Conservation (phyloP, 2,113 vertebrate species). For the Pangasianodon gigas region DNA sequence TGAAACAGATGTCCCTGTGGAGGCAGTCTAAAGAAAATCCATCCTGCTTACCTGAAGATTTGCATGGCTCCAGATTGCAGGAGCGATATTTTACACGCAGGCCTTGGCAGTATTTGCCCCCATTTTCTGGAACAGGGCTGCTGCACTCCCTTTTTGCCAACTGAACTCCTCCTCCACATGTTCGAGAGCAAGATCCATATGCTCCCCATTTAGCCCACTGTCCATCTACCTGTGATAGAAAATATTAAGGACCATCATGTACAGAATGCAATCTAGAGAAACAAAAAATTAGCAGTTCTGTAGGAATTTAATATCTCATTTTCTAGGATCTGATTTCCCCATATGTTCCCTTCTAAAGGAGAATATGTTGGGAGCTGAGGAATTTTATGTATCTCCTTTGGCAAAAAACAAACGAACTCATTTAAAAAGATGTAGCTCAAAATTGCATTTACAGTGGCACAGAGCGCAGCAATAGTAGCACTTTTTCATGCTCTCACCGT, state of each 20-base stretch:
- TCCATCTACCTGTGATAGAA: constrained; percentile 84
- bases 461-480: not conserved
- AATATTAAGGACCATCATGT: not conserved
- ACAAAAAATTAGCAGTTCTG: not conserved
- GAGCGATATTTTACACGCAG: constrained; percentile 93
- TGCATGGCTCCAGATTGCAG: constrained; percentile 70
- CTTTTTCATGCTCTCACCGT: constrained; percentile 72
- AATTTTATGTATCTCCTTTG: not conserved
- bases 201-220: constrained; percentile 90
- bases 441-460: not conserved
- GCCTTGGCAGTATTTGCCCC: constrained; percentile 93
- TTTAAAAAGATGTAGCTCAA: not conserved
- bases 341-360: not conserved
- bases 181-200: constrained; percentile 86
- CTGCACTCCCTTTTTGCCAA: constrained; percentile 87
- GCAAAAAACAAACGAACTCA: not conserved
- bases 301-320: not conserved
- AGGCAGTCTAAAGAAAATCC: not conserved
- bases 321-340: not conserved
- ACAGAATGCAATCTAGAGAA: not conserved
- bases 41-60: constrained; percentile 32
- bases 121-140: constrained; percentile 83
- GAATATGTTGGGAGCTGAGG: not conserved
- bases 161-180: constrained; percentile 89
- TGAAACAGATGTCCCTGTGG: not conserved